A percentile compares a stretch with the other conserved stretches of the same genome.
phyloP scores from a whole-genome alignment of 1,140 invertebrate species.

The Lepidurus arcticus region DNA sequence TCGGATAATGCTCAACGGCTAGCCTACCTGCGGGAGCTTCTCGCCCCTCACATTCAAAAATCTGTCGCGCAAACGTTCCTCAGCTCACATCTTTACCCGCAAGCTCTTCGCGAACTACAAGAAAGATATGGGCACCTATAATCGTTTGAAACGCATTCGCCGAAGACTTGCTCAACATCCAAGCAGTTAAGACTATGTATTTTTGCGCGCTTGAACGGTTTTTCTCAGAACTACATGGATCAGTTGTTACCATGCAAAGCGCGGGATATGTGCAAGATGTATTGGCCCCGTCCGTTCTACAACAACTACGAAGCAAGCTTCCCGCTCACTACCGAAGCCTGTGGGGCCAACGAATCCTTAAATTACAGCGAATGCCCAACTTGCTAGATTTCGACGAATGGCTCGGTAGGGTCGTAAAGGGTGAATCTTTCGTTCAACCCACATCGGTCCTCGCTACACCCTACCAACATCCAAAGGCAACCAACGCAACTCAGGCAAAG shows the following conservation, averaged over 20 bases:
- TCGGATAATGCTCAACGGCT: not conserved
- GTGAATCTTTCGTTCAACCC: not conserved
- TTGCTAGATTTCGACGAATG: not conserved
- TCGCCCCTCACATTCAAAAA: not conserved
- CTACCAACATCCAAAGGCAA: not conserved
- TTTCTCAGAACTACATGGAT: not conserved
- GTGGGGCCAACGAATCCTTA: not conserved
- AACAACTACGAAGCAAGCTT: not conserved
- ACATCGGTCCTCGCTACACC: not conserved
- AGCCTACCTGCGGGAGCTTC: not conserved
- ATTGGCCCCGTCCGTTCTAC: not conserved
- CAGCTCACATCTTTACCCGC: conserved; percentile 6
- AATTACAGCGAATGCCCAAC: not conserved
- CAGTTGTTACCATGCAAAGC: not conserved
- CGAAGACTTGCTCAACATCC: not conserved
- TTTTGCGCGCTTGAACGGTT: not conserved
- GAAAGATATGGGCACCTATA: conserved; percentile 16
- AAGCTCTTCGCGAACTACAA: not conserved
- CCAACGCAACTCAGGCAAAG: not conserved
- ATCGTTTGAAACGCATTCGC: not conserved
- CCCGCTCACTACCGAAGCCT: not conserved
- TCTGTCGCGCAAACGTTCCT: not conserved
- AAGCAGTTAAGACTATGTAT: not conserved
- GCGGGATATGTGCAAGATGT: conserved; percentile 24
- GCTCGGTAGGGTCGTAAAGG: not conserved